Conservation (phyloP, 2,113 vertebrate species). For the Greenwoodochromis staneri region DNA sequence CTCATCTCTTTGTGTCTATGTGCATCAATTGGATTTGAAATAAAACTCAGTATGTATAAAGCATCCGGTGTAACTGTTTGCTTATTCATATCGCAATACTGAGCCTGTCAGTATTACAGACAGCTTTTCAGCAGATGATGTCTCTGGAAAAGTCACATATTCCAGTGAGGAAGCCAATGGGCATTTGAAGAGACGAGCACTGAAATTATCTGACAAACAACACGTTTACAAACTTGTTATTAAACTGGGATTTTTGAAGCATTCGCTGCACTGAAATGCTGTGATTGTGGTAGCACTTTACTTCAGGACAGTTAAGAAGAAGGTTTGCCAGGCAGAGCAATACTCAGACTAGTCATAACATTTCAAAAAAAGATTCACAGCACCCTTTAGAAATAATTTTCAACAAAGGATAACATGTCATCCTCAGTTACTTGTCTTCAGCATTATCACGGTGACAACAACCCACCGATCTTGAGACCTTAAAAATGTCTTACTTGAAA, state of each 20-base stretch:
- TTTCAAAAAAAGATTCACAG: not conserved
- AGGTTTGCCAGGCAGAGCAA: not conserved
- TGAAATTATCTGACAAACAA: not conserved
- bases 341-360: not conserved
- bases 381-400: not conserved
- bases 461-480: not conserved
- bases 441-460: not conserved
- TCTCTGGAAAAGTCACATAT: not conserved
- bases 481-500: not conserved
- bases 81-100: not conserved
- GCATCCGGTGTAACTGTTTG: not conserved
- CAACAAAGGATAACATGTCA: not conserved
- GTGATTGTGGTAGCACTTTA: not conserved
- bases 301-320: not conserved
- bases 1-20: slow-evolving; percentile 32
- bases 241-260: not conserved
- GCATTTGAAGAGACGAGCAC: not conserved
- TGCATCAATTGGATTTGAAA: slow-evolving; percentile 25
- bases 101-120: slow-evolving; percentile 5
- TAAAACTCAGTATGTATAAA: slow-evolving; percentile 24
- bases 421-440: not conserved
- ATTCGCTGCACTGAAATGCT: not conserved
- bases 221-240: not conserved
- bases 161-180: not conserved
- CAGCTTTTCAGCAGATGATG: not conserved